Evolutionary conservation across 2,888 invertebrate genomes (phyloP).

Genomic region (Drosophila imparisetae): DNA sequence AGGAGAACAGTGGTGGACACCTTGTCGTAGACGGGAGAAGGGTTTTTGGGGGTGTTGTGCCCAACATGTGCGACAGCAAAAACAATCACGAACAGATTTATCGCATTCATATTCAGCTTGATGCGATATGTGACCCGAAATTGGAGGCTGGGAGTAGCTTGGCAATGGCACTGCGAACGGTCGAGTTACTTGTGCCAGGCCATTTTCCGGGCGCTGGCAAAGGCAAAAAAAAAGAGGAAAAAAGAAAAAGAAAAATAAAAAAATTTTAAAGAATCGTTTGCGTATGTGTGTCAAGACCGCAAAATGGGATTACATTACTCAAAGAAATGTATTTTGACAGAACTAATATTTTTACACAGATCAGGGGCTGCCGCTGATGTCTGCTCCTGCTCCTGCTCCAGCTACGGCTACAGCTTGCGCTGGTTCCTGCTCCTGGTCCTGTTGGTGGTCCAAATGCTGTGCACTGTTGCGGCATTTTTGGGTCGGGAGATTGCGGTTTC

Average conservation of each 20-base stretch:
- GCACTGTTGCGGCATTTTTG: slow-evolving; percentile 10
- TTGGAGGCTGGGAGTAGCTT: slow-evolving; percentile 22
- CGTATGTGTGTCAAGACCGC: slow-evolving; percentile 75
- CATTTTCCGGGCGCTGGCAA: slow-evolving; percentile 19
- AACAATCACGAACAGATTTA: slow-evolving; percentile 84
- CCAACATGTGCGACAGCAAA: slow-evolving; percentile 71
- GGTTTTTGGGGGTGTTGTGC: background rate
- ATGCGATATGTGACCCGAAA: slow-evolving; percentile 74
- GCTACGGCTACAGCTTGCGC: background rate
- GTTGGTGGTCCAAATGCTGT: slow-evolving; percentile 6
- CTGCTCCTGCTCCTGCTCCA: slow-evolving; percentile 2
- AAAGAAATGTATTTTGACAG: slow-evolving; percentile 84
- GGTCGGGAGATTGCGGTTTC: slow-evolving; percentile 37
- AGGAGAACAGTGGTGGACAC: slow-evolving; percentile 59
- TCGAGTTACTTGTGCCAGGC: slow-evolving; percentile 45
- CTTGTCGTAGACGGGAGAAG: slow-evolving; percentile 35
- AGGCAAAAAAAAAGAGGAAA: background rate
- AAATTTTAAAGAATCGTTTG: slow-evolving; percentile 52
- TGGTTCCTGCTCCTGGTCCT: background rate
- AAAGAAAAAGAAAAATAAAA: background rate
- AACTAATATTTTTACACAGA: slow-evolving; percentile 82
- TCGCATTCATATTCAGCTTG: slow-evolving; percentile 81
- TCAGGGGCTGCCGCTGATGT: slow-evolving; percentile 64
- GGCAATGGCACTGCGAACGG: slow-evolving; percentile 26
- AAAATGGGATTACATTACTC: slow-evolving; percentile 84